A percentile compares a stretch with the other conserved stretches of the same genome.
These are phyloP conservation scores for Poeciliopsis turneri DNA, from an alignment of 2,797 vertebrate genomes.

Conservation along the genomic window DNA sequence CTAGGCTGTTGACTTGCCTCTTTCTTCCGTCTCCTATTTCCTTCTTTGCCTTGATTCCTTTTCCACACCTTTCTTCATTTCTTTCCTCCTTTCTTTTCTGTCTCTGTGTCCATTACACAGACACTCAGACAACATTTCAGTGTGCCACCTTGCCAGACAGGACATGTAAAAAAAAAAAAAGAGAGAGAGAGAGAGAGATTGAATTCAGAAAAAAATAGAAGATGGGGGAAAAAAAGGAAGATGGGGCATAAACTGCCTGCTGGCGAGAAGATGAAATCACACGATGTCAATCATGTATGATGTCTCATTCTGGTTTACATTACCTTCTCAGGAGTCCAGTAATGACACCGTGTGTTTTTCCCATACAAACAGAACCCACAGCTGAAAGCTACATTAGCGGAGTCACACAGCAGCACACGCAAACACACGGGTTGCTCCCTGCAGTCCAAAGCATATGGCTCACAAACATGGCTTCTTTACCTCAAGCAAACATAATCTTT, in stretches of 20 bases:
- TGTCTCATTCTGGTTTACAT: conserved; percentile 49
- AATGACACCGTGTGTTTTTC: conserved; percentile 45
- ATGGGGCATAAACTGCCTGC: neutral
- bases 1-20: neutral
- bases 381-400: conserved; percentile 15
- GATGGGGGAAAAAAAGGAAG: neutral
- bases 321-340: conserved; percentile 40
- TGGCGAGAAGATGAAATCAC: conserved; percentile 31
- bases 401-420: conserved; percentile 21
- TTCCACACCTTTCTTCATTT: neutral
- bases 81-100: neutral
- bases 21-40: neutral
- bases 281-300: conserved; percentile 27
- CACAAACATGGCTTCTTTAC: conserved; percentile 55
- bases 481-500: conserved; percentile 49
- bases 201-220: conserved; percentile 9
- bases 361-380: conserved; percentile 43
- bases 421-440: conserved; percentile 34
- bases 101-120: neutral
- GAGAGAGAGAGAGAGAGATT: too few species aligned
- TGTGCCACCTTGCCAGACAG: too few species aligned
- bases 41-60: neutral
- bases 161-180: too few species aligned
- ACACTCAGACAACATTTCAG: neutral
- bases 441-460: conserved; percentile 41